phyloP scores from a whole-genome alignment of 2,797 vertebrate genomes.

The Selene dorsalis region DNA sequence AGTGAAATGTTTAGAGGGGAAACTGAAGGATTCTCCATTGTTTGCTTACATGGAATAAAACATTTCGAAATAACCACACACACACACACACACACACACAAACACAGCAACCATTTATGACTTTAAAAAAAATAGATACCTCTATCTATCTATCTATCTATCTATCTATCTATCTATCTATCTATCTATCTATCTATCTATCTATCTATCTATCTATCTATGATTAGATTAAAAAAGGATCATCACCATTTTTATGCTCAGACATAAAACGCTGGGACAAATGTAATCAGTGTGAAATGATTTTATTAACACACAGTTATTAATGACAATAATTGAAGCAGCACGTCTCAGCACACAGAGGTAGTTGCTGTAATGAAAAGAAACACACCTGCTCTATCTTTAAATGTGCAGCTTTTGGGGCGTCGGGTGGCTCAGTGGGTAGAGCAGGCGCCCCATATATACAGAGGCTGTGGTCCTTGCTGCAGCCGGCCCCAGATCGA shows the following conservation, averaged over 20 bases:
- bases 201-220: too few relatives aligned
- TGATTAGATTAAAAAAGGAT: too few relatives aligned
- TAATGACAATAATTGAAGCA: neutral
- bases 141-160: too few relatives aligned
- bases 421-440: too few relatives aligned
- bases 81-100: conserved; percentile 19
- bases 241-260: neutral
- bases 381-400: neutral
- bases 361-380: neutral
- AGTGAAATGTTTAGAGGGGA: conserved; percentile 59
- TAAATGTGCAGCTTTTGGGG: neutral
- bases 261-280: neutral
- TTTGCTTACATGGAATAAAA: conserved; percentile 59
- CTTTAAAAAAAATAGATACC: too few relatives aligned
- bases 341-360: neutral
- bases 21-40: conserved; percentile 50
- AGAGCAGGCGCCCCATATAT: too few relatives aligned
- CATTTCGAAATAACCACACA: conserved; percentile 62
- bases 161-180: too few relatives aligned
- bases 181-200: too few relatives aligned
- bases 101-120: neutral
- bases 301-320: conserved; percentile 3
- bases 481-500: too few relatives aligned
- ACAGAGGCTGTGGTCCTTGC: too few relatives aligned
- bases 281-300: neutral